These are phyloP conservation scores for Hestina assimilis DNA, from an alignment of 1,140 invertebrate species.

Conservation along the genomic window DNA sequence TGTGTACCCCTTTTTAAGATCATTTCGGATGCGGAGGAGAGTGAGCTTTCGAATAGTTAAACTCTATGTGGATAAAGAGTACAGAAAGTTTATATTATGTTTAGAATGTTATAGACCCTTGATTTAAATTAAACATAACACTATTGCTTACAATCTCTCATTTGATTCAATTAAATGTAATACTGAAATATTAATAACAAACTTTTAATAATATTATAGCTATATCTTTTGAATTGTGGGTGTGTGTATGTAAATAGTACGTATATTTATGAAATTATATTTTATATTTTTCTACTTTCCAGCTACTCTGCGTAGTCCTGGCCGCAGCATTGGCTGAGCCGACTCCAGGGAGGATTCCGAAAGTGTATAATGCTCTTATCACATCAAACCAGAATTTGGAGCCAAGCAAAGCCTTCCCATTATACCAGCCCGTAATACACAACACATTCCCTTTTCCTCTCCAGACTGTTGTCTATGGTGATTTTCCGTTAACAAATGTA, in stretches of 20 bases:
- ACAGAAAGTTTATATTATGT: too few relatives aligned
- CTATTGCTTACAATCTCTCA: too few relatives aligned
- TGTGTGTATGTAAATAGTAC: background rate
- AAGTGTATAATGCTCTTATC: slow-evolving; percentile 87
- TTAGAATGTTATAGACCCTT: too few relatives aligned
- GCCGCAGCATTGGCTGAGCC: slow-evolving; percentile 59
- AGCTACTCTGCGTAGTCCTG: slow-evolving; percentile 39
- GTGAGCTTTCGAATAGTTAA: too few relatives aligned
- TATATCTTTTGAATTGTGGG: too few relatives aligned
- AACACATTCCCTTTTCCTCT: slow-evolving; percentile 79
- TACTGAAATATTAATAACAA: too few relatives aligned
- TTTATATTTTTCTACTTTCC: slow-evolving; percentile 28
- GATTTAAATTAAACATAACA: too few relatives aligned
- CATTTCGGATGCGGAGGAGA: too few relatives aligned
- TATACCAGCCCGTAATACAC: slow-evolving; percentile 84
- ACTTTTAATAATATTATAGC: too few relatives aligned
- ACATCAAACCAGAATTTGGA: slow-evolving; percentile 86
- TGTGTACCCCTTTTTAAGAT: too few relatives aligned
- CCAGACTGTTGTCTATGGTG: slow-evolving; percentile 61
- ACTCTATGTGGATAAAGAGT: too few relatives aligned
- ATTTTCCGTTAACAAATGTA: slow-evolving; percentile 53
- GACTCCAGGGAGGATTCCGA: slow-evolving; percentile 78
- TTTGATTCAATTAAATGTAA: too few relatives aligned
- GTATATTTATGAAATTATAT: background rate
- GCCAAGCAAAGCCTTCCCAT: slow-evolving; percentile 85